These are phyloP conservation scores for Labeo calbasu DNA, from an alignment of 2,797 vertebrate species.

Conservation along the genomic window DNA sequence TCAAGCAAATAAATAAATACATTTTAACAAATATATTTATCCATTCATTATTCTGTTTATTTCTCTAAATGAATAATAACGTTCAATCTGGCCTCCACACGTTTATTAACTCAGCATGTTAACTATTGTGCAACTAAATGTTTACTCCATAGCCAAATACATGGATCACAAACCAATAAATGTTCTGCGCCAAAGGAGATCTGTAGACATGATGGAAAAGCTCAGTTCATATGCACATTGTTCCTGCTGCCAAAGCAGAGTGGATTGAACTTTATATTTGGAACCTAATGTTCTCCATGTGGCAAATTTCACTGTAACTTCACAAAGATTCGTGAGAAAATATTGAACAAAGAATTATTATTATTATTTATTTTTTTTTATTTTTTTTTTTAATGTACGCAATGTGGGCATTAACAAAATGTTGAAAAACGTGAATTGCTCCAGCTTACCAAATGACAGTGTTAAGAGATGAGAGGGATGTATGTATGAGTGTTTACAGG, in stretches of 20 bases:
- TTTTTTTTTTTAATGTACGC: too few species aligned
- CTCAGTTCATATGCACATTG: not conserved
- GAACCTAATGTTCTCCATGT: slow-evolving; percentile 43
- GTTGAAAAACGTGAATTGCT: not conserved
- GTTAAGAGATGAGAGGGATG: not conserved
- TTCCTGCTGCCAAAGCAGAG: slow-evolving; percentile 29
- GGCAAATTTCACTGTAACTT: not conserved
- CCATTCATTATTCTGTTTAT: not conserved
- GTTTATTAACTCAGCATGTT: not conserved
- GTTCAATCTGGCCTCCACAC: not conserved
- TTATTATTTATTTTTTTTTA: not conserved
- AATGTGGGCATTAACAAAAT: not conserved
- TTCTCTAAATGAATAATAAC: not conserved
- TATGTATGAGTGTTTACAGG: not conserved
- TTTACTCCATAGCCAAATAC: not conserved
- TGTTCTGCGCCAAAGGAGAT: not conserved
- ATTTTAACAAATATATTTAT: not conserved
- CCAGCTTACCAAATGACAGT: not conserved
- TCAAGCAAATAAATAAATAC: not conserved
- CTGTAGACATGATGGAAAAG: slow-evolving; percentile 28
- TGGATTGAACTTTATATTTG: slow-evolving; percentile 31
- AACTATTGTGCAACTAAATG: slow-evolving; percentile 9
- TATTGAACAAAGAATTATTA: not conserved
- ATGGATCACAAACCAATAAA: slow-evolving; percentile 12
- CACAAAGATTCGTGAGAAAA: not conserved